These are phyloP conservation scores for Dryomyza anilis DNA, from an alignment of 2,888 invertebrate genomes.

Conservation along the genomic window DNA sequence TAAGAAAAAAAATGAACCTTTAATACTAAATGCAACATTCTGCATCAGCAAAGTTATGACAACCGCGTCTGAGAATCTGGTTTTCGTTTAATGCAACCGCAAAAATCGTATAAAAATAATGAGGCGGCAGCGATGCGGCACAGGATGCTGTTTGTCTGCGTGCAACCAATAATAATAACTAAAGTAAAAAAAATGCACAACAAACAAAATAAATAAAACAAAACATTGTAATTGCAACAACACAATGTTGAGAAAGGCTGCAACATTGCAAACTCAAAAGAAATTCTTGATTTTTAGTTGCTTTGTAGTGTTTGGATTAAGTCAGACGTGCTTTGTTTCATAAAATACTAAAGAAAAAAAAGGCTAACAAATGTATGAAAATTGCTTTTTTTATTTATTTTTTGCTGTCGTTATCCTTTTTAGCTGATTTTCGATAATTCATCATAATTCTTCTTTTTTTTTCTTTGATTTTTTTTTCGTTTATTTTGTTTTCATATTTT, in stretches of 20 bases:
- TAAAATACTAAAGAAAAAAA: neutral
- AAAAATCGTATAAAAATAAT: conserved; percentile 53
- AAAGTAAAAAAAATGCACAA: neutral
- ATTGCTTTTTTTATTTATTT: neutral
- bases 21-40: too few species aligned
- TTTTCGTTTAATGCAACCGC: conserved; percentile 41
- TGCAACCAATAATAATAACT: neutral
- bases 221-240: too few species aligned
- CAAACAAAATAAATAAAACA: too few species aligned
- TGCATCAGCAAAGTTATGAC: conserved; percentile 36
- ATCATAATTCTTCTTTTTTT: too few species aligned
- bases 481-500: too few species aligned
- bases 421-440: too few species aligned
- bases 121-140: too few species aligned
- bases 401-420: neutral
- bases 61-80: conserved; percentile 39
- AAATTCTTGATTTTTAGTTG: neutral
- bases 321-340: too few species aligned
- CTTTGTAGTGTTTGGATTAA: too few species aligned
- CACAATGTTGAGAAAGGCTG: too few species aligned
- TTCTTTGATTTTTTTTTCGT: too few species aligned
- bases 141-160: conserved; percentile 38
- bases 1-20: too few species aligned
- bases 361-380: neutral
- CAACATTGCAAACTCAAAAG: neutral